These are phyloP conservation scores for Cossypha heuglini DNA, from an alignment of 2,797 vertebrate genomes.

Conservation along the genomic window DNA sequence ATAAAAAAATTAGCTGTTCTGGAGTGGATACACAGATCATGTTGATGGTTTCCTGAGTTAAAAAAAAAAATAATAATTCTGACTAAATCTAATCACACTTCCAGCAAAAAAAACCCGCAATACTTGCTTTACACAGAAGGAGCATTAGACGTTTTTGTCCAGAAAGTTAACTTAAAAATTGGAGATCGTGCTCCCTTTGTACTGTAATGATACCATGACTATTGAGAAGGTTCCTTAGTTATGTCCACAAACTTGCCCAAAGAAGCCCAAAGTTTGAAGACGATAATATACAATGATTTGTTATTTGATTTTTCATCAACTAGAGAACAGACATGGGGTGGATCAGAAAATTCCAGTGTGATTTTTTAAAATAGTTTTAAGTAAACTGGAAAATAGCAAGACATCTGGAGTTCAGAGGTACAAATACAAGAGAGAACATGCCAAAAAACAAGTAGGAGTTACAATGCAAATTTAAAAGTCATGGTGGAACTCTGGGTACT, in stretches of 20 bases:
- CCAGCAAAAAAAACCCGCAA: neutral
- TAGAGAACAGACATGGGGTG: neutral
- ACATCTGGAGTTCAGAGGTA: neutral
- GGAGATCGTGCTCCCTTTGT: neutral
- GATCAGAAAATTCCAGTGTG: neutral
- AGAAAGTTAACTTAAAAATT: neutral
- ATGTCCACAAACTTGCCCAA: neutral
- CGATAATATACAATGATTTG: neutral
- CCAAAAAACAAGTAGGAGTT: neutral
- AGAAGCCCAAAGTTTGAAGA: neutral
- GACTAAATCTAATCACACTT: neutral
- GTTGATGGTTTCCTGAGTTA: neutral
- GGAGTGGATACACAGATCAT: neutral
- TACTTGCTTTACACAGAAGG: neutral
- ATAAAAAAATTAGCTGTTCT: neutral
- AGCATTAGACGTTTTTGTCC: neutral
- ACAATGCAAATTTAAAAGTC: neutral
- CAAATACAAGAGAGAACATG: neutral
- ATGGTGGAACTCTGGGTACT: neutral
- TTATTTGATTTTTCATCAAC: neutral
- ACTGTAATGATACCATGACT: neutral
- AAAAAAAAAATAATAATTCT: neutral
- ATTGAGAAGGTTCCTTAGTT: neutral
- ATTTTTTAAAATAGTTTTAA: neutral
- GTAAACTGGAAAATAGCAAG: neutral